Evolutionary conservation across 2,888 invertebrate species (phyloP).

Genomic region (Torymus aiolomorphi): DNA sequence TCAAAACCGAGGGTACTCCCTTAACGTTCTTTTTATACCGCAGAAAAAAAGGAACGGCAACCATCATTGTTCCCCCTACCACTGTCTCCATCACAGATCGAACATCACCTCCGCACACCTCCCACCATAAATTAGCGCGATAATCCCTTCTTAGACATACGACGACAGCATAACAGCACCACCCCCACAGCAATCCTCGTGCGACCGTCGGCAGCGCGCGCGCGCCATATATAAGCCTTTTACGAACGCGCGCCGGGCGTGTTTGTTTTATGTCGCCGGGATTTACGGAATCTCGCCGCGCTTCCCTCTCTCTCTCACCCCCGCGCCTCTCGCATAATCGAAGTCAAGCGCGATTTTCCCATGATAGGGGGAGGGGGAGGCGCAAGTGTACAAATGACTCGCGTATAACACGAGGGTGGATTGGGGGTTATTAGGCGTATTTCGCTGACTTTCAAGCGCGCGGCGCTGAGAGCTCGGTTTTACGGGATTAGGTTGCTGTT

Average conservation of each 20-base stretch:
- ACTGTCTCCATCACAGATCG: too few relatives aligned
- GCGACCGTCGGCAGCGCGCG: slow-evolving; percentile 24
- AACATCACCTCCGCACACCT: too few relatives aligned
- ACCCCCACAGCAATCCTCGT: slow-evolving; percentile 36
- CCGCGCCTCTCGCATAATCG: slow-evolving; percentile 46
- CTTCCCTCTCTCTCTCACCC: too few relatives aligned
- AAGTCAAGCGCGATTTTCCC: slow-evolving; percentile 65
- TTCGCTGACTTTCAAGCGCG: too few relatives aligned
- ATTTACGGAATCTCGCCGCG: slow-evolving; percentile 63
- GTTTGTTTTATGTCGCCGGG: slow-evolving; percentile 71
- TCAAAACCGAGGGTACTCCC: too few relatives aligned
- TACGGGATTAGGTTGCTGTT: too few relatives aligned
- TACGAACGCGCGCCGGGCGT: slow-evolving; percentile 62
- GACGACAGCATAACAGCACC: slow-evolving; percentile 26
- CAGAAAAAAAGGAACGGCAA: too few relatives aligned
- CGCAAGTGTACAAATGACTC: slow-evolving; percentile 51
- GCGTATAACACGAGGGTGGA: background rate
- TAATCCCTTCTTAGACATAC: slow-evolving; percentile 42
- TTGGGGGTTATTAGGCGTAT: too few relatives aligned
- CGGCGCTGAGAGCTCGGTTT: too few relatives aligned
- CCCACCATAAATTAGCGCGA: slow-evolving; percentile 42
- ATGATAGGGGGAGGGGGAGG: slow-evolving; percentile 60
- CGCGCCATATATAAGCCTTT: slow-evolving; percentile 43
- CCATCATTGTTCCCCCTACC: too few relatives aligned
- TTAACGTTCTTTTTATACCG: too few relatives aligned